A percentile compares a stretch with the other conserved stretches of the same genome.
These are phyloP conservation scores for Ophiothrix spiculata DNA, from an alignment of 35 echinoderm and acorn worm genomes.

Conservation along the genomic window DNA sequence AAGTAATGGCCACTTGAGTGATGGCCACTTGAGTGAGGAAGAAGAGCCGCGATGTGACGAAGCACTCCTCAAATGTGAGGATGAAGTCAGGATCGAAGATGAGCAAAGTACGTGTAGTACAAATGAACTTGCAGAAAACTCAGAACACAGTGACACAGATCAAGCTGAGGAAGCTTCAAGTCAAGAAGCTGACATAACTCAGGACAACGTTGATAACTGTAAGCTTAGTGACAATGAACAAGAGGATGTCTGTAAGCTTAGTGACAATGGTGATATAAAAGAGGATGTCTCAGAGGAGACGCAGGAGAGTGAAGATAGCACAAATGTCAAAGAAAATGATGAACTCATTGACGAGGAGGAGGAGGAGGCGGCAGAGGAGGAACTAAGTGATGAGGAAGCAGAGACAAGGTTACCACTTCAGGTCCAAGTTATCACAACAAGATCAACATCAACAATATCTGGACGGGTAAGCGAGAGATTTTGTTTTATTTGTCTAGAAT, in stretches of 20 bases:
- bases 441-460: not conserved
- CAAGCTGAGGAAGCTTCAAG: not conserved
- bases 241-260: not conserved
- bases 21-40: not conserved
- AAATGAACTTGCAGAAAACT: not conserved
- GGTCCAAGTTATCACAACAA: not conserved
- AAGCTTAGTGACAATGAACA: not conserved
- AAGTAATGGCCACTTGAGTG: not conserved
- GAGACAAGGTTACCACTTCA: not conserved
- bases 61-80: not conserved
- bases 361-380: not conserved
- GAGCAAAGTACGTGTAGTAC: not conserved
- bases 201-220: not conserved
- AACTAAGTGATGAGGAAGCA: not conserved
- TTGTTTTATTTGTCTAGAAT: not conserved
- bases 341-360: not conserved
- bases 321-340: not conserved
- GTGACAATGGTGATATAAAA: not conserved
- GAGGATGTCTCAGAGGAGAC: too few species aligned
- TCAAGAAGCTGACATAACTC: not conserved
- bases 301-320: too few species aligned
- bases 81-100: not conserved
- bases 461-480: not conserved
- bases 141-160: not conserved
- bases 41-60: not conserved